Percentiles rank a stretch among this genome's conserved stretches.
These are phyloP conservation scores for Penaeus japonicus DNA, from an alignment of 1,140 invertebrate genomes.

Conservation along the genomic window DNA sequence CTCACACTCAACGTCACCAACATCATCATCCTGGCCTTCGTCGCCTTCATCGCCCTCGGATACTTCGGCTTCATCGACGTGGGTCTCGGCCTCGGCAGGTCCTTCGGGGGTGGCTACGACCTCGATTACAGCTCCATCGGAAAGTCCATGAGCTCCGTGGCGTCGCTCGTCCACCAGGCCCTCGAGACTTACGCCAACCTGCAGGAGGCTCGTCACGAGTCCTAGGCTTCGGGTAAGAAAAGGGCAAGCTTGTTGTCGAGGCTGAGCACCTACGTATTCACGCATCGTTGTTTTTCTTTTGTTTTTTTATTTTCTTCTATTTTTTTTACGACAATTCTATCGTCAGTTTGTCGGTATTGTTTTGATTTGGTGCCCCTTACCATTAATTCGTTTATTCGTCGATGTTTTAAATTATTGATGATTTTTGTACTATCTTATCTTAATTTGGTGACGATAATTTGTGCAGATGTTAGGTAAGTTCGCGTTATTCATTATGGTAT, in stretches of 20 bases:
- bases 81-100: not conserved
- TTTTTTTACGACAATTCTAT: too few species aligned
- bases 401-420: too few species aligned
- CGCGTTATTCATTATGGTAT: too few species aligned
- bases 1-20: constrained; percentile 25
- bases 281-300: too few species aligned
- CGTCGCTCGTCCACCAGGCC: not conserved
- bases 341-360: too few species aligned
- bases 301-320: too few species aligned
- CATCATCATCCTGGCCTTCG: constrained; percentile 1
- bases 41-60: not conserved
- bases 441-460: too few species aligned
- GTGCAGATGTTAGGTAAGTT: too few species aligned
- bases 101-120: not conserved
- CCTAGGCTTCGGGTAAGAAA: not conserved
- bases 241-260: not conserved
- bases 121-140: not conserved
- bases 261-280: not conserved
- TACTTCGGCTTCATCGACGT: not conserved
- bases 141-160: not conserved
- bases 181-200: not conserved
- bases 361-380: too few species aligned
- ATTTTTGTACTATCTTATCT: too few species aligned
- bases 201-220: not conserved
- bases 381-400: too few species aligned